Conservation (phyloP, 2,888 invertebrate genomes). For the Lasius platythorax region DNA sequence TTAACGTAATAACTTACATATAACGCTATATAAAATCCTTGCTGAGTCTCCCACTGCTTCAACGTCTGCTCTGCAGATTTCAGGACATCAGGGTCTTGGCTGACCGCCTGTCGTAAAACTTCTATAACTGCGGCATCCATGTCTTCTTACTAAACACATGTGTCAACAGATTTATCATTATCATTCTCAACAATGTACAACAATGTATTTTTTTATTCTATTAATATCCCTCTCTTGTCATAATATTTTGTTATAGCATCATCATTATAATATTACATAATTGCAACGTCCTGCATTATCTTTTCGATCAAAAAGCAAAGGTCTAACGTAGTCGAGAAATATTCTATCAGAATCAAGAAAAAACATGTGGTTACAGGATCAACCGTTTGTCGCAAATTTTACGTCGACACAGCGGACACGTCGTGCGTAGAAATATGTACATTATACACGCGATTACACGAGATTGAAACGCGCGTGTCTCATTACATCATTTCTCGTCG, state of each 20-base stretch:
- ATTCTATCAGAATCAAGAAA: constrained; percentile 25
- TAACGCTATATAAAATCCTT: constrained; percentile 95
- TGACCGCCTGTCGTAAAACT: constrained; percentile 93
- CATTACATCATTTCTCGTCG: constrained; percentile 67
- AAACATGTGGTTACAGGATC: constrained; percentile 62
- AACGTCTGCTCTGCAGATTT: constrained; percentile 96
- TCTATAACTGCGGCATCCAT: constrained; percentile 91
- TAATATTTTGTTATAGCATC: not conserved
- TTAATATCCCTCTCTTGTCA: not conserved
- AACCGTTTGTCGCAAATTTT: not conserved
- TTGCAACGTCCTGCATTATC: not conserved
- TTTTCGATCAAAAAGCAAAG: not conserved
- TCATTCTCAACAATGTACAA: not conserved
- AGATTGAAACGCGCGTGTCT: constrained; percentile 40
- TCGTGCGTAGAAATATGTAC: not conserved
- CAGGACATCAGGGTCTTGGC: constrained; percentile 93
- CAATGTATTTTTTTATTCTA: not conserved
- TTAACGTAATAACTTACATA: constrained; percentile 88
- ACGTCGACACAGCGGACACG: not conserved
- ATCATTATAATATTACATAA: not conserved
- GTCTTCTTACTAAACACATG: constrained; percentile 64
- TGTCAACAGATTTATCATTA: not conserved
- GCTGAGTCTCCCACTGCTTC: constrained; percentile 95
- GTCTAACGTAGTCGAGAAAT: no score
- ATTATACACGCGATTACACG: not conserved